phyloP scores from a whole-genome alignment of 2,797 vertebrate genomes.

The Gallinago solitaria region DNA sequence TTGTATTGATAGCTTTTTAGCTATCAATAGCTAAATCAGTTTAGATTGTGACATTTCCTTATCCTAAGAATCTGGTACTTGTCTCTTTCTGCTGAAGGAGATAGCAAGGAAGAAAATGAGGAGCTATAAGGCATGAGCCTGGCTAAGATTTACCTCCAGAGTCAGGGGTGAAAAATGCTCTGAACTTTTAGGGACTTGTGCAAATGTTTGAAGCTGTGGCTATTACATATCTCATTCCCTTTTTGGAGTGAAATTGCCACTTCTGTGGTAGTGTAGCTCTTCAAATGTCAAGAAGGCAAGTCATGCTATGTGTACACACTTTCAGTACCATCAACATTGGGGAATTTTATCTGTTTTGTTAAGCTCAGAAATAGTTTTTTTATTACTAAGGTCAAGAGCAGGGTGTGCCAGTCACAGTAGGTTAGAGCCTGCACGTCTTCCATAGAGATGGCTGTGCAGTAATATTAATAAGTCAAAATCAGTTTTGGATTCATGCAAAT shows the following conservation, averaged over 20 bases:
- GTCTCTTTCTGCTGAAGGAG: background rate
- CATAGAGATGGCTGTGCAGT: background rate
- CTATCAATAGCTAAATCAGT: too few relatives aligned
- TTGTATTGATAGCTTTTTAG: background rate
- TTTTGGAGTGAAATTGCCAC: background rate
- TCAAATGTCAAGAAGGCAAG: background rate
- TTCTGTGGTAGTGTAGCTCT: background rate
- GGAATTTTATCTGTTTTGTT: background rate
- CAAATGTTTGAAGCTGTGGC: background rate
- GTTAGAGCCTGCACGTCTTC: background rate
- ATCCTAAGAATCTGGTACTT: background rate
- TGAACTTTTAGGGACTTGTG: background rate
- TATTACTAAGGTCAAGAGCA: background rate
- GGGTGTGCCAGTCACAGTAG: background rate
- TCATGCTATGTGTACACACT: background rate
- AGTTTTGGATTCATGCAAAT: too few relatives aligned
- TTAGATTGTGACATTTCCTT: background rate
- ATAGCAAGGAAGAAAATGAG: background rate
- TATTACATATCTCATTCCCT: background rate
- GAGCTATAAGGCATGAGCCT: background rate
- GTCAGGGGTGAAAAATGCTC: background rate
- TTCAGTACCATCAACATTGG: background rate
- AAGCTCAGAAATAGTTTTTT: background rate
- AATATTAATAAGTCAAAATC: background rate
- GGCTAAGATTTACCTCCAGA: background rate